These are phyloP conservation scores for Chionis minor DNA, from an alignment of 2,113 vertebrate genomes.

Conservation along the genomic window DNA sequence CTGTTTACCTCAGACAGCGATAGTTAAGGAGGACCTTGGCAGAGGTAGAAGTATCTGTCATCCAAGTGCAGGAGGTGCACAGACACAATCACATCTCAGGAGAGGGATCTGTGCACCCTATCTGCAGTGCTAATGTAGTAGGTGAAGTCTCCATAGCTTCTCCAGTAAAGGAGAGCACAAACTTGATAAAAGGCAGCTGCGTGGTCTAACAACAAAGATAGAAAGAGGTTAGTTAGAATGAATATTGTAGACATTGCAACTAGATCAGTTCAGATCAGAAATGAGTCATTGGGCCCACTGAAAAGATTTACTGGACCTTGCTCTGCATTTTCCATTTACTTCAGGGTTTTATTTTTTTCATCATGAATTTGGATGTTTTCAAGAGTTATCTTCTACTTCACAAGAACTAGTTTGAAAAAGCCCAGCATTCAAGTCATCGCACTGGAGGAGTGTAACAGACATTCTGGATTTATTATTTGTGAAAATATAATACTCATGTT, in stretches of 20 bases:
- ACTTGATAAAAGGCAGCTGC: background rate
- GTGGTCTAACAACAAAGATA: background rate
- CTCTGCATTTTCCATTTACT: background rate
- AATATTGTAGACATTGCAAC: background rate
- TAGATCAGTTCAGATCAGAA: background rate
- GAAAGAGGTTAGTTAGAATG: background rate
- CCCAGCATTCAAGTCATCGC: background rate
- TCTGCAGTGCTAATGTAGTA: background rate
- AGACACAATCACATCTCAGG: background rate
- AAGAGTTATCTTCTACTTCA: background rate
- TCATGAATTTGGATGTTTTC: background rate
- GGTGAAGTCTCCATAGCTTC: background rate
- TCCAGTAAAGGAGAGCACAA: background rate
- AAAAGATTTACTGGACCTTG: background rate
- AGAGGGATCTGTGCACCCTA: background rate
- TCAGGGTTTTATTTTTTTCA: background rate
- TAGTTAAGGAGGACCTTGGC: background rate
- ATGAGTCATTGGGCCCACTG: background rate
- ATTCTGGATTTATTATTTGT: background rate
- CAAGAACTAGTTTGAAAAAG: background rate
- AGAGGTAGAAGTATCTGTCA: background rate
- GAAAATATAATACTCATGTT: background rate
- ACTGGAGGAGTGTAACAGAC: background rate
- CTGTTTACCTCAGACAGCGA: background rate
- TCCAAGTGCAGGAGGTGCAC: background rate